phyloP scores from a whole-genome alignment of 1,140 invertebrate species.

The Aphis craccivora region DNA sequence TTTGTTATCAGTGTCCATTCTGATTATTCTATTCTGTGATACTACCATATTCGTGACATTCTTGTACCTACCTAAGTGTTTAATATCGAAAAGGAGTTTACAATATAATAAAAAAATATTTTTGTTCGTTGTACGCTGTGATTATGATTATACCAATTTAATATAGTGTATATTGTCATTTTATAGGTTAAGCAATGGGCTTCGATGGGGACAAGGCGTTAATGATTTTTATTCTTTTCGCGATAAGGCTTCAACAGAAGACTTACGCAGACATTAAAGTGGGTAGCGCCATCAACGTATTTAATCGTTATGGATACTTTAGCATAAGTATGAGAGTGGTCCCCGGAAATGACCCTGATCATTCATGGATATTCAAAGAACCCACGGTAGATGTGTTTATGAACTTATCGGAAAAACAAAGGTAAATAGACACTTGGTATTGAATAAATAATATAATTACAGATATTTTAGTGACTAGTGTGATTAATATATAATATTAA shows the following conservation, averaged over 20 bases:
- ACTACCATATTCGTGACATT: neutral
- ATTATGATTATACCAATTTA: neutral
- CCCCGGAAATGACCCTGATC: slow-evolving; percentile 78
- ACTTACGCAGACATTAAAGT: slow-evolving; percentile 68
- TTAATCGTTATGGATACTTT: slow-evolving; percentile 79
- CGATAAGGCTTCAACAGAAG: slow-evolving; percentile 18
- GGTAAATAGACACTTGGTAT: slow-evolving; percentile 32
- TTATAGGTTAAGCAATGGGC: slow-evolving; percentile 46
- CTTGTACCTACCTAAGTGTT: neutral
- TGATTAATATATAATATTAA: too few relatives aligned
- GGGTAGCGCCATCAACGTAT: slow-evolving; percentile 77
- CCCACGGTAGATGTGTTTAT: slow-evolving; percentile 80
- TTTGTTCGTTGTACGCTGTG: neutral
- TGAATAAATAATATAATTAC: neutral
- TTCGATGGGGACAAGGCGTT: slow-evolving; percentile 45
- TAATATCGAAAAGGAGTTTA: neutral
- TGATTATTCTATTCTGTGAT: too few relatives aligned
- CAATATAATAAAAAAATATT: neutral
- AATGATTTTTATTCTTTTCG: slow-evolving; percentile 29
- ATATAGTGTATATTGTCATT: neutral
- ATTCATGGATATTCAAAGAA: slow-evolving; percentile 83
- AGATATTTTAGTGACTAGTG: too few relatives aligned
- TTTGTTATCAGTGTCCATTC: too few relatives aligned
- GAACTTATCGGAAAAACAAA: slow-evolving; percentile 63
- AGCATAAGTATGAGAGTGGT: slow-evolving; percentile 85